phyloP scores from a whole-genome alignment of 2,113 vertebrate species.

The Ochotona princeps region DNA sequence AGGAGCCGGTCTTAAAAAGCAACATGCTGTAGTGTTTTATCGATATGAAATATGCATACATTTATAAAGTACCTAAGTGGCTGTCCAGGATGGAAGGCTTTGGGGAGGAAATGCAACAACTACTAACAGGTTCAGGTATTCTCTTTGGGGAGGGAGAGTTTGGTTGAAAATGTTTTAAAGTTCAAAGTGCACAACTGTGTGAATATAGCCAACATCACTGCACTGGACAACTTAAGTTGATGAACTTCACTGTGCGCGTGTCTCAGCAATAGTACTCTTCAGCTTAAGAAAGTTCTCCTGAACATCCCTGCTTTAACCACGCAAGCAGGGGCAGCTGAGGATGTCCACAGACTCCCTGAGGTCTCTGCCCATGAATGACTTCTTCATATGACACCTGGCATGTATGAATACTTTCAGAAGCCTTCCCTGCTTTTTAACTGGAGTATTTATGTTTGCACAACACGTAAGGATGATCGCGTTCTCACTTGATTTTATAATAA shows the following conservation, averaged over 20 bases:
- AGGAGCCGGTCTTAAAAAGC: background rate
- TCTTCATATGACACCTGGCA: background rate
- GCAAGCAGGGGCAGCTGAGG: background rate
- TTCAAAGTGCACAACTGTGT: background rate
- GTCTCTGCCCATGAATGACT: background rate
- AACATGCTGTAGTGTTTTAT: background rate
- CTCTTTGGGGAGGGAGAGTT: rapidly evolving
- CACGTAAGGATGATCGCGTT: background rate
- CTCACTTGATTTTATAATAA: slow-evolving; percentile 27
- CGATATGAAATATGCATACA: background rate
- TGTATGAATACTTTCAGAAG: background rate
- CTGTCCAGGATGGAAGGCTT: background rate
- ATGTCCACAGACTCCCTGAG: background rate
- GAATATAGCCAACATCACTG: background rate
- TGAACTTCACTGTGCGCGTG: background rate
- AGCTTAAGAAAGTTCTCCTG: background rate
- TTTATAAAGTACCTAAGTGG: background rate
- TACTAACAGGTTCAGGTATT: background rate
- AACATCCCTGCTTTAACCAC: background rate
- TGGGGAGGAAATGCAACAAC: background rate
- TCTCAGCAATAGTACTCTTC: background rate
- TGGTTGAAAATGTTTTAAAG: background rate
- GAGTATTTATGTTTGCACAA: background rate
- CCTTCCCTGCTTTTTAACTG: background rate
- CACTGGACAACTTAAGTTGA: background rate